Evolutionary conservation across 2,888 invertebrate species (phyloP), one percentile per base, ranked within the genome.

Genomic region (Drosophila paramelanica): DNA sequence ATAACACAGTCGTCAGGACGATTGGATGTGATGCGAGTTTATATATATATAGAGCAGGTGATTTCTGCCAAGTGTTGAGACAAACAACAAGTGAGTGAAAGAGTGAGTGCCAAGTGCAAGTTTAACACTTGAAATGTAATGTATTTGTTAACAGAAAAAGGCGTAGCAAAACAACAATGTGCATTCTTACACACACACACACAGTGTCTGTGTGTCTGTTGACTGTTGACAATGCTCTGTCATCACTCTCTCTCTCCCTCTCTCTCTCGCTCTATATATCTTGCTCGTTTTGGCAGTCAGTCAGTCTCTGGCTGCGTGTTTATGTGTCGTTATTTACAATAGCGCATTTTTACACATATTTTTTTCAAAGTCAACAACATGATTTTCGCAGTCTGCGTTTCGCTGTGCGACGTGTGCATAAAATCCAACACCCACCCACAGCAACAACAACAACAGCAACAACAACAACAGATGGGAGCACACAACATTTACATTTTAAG

Each of bases 401-500:
- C 33, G 77, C 71, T 70, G 73, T 70, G 73, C 73, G 87, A 89
- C 88, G 82, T 89, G 89, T 88, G 89, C 84, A 82, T 88, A 88
- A 82, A 86, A 76, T 11, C 33, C 43, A 45, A 13, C 31, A 31
- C 17, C 25, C 50, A 33, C 25, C 3, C 31, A 23, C 36, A 38
- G 10, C 6, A 50, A 7, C 50, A 68, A 11, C 45, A 46, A 39
- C 51, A 61, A 27, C 62, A 72, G 33, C 68, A 58, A 23, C 56
- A 74, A 43, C 57, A 61, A 46, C 53, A 66, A 46, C 39, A 69
- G 41, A 57, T 73, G 55, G 64, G 79, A 75, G 87, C 23, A 88
- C 81, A 88, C 81, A 83, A 89, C 84, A 86, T 89, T 86, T 89
- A 89, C 89, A 86, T 86, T 90, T 91, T 91, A 91, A 91, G 91